phyloP scores from a whole-genome alignment of 2,113 vertebrate genomes.

The Uropsilus gracilis region DNA sequence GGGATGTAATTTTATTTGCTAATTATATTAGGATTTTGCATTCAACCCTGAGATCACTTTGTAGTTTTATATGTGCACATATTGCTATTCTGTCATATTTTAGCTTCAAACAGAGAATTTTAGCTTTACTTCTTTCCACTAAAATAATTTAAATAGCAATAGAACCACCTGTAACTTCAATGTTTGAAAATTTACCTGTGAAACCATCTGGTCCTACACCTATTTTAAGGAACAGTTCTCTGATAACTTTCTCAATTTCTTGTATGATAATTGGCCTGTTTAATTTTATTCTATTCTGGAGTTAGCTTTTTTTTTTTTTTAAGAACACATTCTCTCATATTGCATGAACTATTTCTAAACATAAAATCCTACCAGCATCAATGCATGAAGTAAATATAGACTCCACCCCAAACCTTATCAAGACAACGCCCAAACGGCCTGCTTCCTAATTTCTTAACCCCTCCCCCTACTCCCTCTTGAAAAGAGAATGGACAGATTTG shows the following conservation, averaged over 20 bases:
- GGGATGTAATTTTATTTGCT: neutral
- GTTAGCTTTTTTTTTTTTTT: neutral
- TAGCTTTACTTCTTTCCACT: neutral
- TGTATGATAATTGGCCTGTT: constrained; percentile 41
- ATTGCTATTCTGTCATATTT: neutral
- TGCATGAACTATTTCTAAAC: constrained; percentile 64
- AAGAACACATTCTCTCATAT: constrained; percentile 33
- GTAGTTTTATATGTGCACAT: neutral
- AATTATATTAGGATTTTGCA: neutral
- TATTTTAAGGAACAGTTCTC: constrained; percentile 42
- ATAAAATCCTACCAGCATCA: constrained; percentile 30
- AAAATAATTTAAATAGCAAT: neutral
- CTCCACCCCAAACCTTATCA: constrained; percentile 1
- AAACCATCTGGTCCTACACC: neutral
- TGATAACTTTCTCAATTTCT: constrained; percentile 18
- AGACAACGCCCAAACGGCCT: neutral
- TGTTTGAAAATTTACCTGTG: constrained; percentile 32
- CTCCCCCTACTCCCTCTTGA: neutral
- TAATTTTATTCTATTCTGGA: constrained; percentile 53
- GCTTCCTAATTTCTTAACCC: neutral
- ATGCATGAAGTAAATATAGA: constrained; percentile 23
- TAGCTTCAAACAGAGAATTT: neutral
- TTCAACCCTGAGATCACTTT: neutral
- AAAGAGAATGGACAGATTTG: no score
- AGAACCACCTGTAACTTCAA: neutral